These are phyloP conservation scores for Scaptomyza flava DNA, from an alignment of 2,888 invertebrate genomes.

Conservation along the genomic window DNA sequence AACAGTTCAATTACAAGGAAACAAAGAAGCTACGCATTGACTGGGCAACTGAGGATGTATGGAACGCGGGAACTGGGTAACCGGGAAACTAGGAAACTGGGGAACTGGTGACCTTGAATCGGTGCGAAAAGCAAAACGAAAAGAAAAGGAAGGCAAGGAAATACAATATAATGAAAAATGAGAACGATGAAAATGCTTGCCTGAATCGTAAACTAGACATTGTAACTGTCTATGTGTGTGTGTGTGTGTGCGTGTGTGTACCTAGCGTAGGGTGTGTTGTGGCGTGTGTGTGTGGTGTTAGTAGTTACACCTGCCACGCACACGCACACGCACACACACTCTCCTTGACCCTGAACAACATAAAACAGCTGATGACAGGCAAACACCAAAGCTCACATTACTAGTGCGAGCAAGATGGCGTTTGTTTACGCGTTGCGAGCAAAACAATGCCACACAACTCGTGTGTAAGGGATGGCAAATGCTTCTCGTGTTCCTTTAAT, in stretches of 20 bases:
- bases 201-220: conserved; percentile 50
- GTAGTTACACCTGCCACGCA: conserved; percentile 54
- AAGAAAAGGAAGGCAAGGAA: not conserved
- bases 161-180: conserved; percentile 9
- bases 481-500: conserved; percentile 50
- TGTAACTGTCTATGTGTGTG: conserved; percentile 32
- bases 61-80: not conserved
- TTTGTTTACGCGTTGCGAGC: conserved; percentile 14
- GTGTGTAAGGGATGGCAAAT: conserved; percentile 5
- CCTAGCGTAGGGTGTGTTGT: not conserved
- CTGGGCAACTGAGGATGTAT: not conserved
- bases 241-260: not conserved
- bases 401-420: conserved; percentile 37
- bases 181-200: conserved; percentile 18
- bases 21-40: conserved; percentile 16
- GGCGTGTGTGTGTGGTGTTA: conserved; percentile 32
- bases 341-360: conserved; percentile 78
- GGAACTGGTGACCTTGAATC: conserved; percentile 59
- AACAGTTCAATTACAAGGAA: conserved; percentile 42
- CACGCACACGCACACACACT: conserved; percentile 19
- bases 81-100: conserved; percentile 7
- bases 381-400: conserved; percentile 1
- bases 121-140: conserved; percentile 24
- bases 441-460: conserved; percentile 5
- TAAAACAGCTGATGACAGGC: conserved; percentile 77